Percentiles rank a stretch among this genome's conserved stretches.
Conservation (phyloP, 2,888 invertebrate genomes). For the Hyposoter didymator region DNA sequence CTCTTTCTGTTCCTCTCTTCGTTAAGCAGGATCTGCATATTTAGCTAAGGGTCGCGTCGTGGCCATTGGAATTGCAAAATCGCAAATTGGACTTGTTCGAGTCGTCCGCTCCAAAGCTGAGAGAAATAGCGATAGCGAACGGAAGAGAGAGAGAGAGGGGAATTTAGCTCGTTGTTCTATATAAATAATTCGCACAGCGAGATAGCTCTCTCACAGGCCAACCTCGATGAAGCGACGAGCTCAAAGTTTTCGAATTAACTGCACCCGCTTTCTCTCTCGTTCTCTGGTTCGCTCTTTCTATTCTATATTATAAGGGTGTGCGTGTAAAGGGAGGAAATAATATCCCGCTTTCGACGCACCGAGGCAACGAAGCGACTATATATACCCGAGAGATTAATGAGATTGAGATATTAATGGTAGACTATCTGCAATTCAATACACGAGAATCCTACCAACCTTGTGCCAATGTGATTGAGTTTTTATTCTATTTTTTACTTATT, state of each 20-base stretch:
- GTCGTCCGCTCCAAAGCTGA: conserved; percentile 61
- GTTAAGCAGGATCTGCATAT: conserved; percentile 81
- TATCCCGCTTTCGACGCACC: conserved; percentile 53
- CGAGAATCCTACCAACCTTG: conserved; percentile 27
- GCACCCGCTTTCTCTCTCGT: conserved; percentile 56
- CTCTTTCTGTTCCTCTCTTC: conserved; percentile 42
- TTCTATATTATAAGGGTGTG: neutral
- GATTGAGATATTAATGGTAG: conserved; percentile 61
- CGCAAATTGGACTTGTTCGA: conserved; percentile 83
- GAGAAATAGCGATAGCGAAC: conserved; percentile 22
- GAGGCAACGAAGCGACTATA: conserved; percentile 53
- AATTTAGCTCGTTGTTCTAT: conserved; percentile 48
- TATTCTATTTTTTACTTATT: neutral
- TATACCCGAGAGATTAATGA: conserved; percentile 64
- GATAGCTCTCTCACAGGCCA: conserved; percentile 42
- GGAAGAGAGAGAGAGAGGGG: conserved; percentile 38
- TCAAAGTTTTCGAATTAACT: conserved; percentile 79
- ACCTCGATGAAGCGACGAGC: conserved; percentile 59
- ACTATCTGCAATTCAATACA: conserved; percentile 42
- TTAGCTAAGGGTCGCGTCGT: conserved; percentile 81
- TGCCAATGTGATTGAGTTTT: conserved; percentile 5
- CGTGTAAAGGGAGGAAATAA: conserved; percentile 54
- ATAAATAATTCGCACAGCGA: conserved; percentile 48
- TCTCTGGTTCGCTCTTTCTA: conserved; percentile 30
- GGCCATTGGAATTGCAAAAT: conserved; percentile 84